Conservation (phyloP, 2,113 vertebrate species). For the Nettapus auritus region DNA sequence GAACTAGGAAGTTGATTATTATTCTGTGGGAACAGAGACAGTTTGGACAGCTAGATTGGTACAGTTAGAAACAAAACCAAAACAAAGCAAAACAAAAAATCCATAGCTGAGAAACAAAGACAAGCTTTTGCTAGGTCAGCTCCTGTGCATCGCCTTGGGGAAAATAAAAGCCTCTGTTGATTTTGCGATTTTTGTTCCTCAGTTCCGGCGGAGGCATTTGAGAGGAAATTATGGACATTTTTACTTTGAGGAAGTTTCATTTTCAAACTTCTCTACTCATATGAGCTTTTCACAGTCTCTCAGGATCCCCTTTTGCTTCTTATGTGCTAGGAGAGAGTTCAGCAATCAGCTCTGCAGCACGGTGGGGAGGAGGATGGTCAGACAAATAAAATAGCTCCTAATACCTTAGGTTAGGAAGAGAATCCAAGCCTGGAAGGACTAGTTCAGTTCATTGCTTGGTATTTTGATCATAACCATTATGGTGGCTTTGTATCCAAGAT, state of each 20-base stretch:
- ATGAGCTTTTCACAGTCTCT: background rate
- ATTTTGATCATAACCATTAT: background rate
- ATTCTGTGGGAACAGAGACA: conserved; percentile 74
- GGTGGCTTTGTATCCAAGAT: background rate
- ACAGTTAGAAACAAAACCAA: conserved; percentile 59
- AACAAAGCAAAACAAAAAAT: conserved; percentile 58
- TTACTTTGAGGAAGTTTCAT: conserved; percentile 1
- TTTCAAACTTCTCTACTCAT: background rate
- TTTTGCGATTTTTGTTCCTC: conserved; percentile 2
- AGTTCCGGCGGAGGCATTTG: background rate
- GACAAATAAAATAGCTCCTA: background rate
- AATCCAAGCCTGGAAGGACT: background rate
- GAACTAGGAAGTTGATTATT: conserved; percentile 77
- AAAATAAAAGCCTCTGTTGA: conserved; percentile 27
- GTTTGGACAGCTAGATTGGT: conserved; percentile 72
- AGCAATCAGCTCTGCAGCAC: background rate
- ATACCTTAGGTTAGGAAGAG: background rate
- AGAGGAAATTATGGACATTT: conserved; percentile 20
- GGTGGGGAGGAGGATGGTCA: background rate
- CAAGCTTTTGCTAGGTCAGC: conserved; percentile 68
- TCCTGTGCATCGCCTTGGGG: background rate
- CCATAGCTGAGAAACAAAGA: conserved; percentile 60
- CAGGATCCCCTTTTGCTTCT: background rate
- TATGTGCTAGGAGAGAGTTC: accelerated
- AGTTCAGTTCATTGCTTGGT: background rate